Evolutionary conservation across 2,113 vertebrate species (phyloP).

Genomic region (Petrocephalus microphthalmus): DNA sequence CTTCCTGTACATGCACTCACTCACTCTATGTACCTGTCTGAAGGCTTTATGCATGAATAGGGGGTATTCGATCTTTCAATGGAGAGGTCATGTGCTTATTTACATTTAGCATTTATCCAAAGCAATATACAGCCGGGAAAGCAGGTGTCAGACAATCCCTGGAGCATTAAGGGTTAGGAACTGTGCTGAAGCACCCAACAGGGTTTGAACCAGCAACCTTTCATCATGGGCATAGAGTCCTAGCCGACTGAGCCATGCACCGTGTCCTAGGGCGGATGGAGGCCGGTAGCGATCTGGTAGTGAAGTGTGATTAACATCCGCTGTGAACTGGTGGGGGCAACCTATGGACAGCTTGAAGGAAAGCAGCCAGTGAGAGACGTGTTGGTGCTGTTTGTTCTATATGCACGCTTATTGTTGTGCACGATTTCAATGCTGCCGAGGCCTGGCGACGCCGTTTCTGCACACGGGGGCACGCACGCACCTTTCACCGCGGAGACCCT

Average conservation of each 20-base stretch:
- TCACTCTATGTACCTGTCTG: not conserved
- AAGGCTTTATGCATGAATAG: no score
- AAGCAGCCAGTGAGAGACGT: not conserved
- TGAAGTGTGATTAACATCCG: not conserved
- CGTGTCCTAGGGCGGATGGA: not conserved
- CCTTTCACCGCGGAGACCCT: not conserved
- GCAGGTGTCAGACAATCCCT: not conserved
- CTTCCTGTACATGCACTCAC: not conserved
- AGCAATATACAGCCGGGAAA: not conserved
- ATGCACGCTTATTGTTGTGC: not conserved
- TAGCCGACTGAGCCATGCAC: not conserved
- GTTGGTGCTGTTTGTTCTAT: not conserved
- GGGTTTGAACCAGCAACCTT: not conserved
- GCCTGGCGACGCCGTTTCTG: not conserved
- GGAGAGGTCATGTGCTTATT: no score
- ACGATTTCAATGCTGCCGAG: not conserved
- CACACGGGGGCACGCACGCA: not conserved
- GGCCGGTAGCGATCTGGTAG: not conserved
- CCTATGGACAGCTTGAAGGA: not conserved
- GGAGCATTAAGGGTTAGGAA: not conserved
- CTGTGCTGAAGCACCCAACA: not conserved
- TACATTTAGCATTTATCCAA: not conserved
- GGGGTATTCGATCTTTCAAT: no score
- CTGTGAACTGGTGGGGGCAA: not conserved
- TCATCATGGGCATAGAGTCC: not conserved